Evolutionary conservation across 2,888 invertebrate species (phyloP).

Genomic region (Mythimna ferrago): DNA sequence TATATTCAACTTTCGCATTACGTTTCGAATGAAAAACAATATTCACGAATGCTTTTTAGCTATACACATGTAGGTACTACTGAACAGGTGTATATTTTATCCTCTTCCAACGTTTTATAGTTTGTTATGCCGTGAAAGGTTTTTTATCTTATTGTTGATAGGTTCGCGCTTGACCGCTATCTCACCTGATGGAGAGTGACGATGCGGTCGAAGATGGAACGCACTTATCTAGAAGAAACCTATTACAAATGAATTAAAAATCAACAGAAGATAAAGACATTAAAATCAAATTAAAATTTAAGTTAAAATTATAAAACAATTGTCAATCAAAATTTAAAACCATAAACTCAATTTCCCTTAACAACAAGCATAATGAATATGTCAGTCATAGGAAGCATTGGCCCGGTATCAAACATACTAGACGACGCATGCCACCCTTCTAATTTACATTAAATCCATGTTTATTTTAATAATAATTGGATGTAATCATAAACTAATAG

Average conservation of each 20-base stretch:
- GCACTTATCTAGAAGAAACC: too few species aligned
- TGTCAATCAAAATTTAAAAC: not conserved
- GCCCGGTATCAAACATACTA: conserved; percentile 2
- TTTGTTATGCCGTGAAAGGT: too few species aligned
- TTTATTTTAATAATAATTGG: conserved; percentile 51
- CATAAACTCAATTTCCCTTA: not conserved
- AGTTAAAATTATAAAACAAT: not conserved
- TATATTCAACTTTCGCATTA: too few species aligned
- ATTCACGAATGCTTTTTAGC: too few species aligned
- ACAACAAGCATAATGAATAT: not conserved
- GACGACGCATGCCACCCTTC: not conserved
- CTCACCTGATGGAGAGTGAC: too few species aligned
- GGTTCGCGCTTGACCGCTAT: too few species aligned
- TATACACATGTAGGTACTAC: too few species aligned
- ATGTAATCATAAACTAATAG: conserved; percentile 37
- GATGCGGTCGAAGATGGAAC: too few species aligned
- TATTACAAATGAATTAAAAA: not conserved
- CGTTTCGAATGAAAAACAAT: too few species aligned
- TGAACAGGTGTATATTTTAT: too few species aligned
- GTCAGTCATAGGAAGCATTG: not conserved
- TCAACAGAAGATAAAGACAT: not conserved
- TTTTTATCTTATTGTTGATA: too few species aligned
- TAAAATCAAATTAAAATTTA: not conserved
- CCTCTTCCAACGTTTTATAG: too few species aligned
- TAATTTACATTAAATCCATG: conserved; percentile 43